Evolutionary conservation across 2,113 vertebrate genomes (phyloP).

Genomic region (Salvelinus sp.): DNA sequence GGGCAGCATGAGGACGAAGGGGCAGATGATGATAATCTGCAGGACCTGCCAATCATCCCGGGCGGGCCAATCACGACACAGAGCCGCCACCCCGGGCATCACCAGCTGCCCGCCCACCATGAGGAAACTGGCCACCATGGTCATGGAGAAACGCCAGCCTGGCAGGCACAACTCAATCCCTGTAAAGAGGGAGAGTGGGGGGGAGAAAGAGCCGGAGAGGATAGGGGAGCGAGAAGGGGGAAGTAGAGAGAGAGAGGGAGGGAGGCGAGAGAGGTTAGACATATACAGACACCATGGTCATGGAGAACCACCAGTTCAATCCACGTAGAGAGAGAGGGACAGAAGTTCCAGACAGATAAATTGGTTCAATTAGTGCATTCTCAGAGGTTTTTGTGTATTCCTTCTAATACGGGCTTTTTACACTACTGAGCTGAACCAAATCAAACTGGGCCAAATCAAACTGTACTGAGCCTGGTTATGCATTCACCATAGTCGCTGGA

Average conservation of each 20-base stretch:
- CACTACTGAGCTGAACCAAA: too few species aligned
- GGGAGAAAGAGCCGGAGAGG: not conserved
- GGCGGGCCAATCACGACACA: conserved; percentile 78
- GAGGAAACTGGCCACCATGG: conserved; percentile 94
- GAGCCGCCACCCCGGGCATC: conserved; percentile 89
- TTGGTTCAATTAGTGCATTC: too few species aligned
- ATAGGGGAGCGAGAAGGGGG: not conserved
- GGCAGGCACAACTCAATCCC: conserved; percentile 96
- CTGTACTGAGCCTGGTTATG: too few species aligned
- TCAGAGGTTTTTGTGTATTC: too few species aligned
- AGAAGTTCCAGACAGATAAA: too few species aligned
- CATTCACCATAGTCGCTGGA: too few species aligned
- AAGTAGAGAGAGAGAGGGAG: not conserved
- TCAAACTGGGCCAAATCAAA: too few species aligned
- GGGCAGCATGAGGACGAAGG: conserved; percentile 91
- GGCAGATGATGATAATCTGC: conserved; percentile 93
- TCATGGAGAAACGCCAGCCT: conserved; percentile 92
- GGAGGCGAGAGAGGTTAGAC: not conserved
- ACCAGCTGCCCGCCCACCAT: conserved; percentile 92
- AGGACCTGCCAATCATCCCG: conserved; percentile 91
- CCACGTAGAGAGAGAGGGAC: too few species aligned
- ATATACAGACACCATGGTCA: too few species aligned
- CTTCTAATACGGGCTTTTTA: too few species aligned
- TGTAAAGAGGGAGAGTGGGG: conserved; percentile 42
- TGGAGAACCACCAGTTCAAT: too few species aligned